Conservation (phyloP, 2,888 invertebrate species). For the Halocaridina rubra region DNA sequence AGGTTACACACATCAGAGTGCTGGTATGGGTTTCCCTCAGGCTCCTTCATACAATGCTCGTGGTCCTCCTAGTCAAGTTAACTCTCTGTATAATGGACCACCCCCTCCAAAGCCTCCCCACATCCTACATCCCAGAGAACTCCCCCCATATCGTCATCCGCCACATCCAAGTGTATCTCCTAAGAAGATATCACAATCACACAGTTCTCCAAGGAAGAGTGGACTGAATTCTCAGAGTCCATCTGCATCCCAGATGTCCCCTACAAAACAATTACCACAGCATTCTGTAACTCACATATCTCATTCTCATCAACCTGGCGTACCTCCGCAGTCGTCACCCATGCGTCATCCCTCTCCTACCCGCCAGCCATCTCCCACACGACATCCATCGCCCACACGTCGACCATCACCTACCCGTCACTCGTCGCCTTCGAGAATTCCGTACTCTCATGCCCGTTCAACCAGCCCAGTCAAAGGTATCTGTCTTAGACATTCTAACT, state of each 20-base stretch:
- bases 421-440: conserved; percentile 31
- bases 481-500: conserved; percentile 4
- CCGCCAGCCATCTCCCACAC: conserved; percentile 32
- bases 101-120: conserved; percentile 54
- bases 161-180: conserved; percentile 50
- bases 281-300: conserved; percentile 29
- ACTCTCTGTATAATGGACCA: conserved; percentile 41
- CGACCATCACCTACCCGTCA: conserved; percentile 37
- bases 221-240: background rate
- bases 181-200: conserved; percentile 41
- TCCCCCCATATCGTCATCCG: conserved; percentile 61
- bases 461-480: conserved; percentile 30
- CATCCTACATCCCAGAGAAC: conserved; percentile 32
- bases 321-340: conserved; percentile 39
- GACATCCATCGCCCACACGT: conserved; percentile 41
- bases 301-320: conserved; percentile 18
- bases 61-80: conserved; percentile 47
- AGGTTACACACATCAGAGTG: conserved; percentile 24
- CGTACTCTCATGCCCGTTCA: conserved; percentile 22
- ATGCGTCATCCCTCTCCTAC: conserved; percentile 48
- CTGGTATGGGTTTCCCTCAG: conserved; percentile 2
- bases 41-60: background rate
- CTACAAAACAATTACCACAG: conserved; percentile 25
- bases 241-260: conserved; percentile 21
- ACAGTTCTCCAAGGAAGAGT: conserved; percentile 42